These are phyloP conservation scores for Procambarus virginalis DNA, from an alignment of 1,140 invertebrate genomes.

Conservation along the genomic window DNA sequence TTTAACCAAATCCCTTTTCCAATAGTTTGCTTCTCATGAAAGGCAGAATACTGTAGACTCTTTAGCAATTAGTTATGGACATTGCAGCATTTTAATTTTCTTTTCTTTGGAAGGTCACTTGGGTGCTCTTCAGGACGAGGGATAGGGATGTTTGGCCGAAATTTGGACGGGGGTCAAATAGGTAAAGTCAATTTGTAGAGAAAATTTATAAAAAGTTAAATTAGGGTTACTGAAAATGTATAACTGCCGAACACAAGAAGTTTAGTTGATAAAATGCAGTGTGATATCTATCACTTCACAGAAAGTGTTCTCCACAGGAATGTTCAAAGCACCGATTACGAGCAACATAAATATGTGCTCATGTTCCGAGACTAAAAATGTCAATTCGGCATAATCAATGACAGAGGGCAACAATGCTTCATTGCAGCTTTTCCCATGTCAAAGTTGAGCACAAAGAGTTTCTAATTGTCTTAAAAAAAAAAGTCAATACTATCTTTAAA, in stretches of 20 bases:
- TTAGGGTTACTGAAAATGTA: neutral
- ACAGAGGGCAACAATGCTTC: neutral
- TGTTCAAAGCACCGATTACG: neutral
- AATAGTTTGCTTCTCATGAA: neutral
- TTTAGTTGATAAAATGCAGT: too few species aligned
- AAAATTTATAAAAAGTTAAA: neutral
- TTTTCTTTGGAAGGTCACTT: slow-evolving; percentile 45
- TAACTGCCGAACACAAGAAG: too few species aligned
- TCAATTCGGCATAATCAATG: neutral
- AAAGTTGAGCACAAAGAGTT: neutral
- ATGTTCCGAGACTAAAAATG: neutral
- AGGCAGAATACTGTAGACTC: neutral
- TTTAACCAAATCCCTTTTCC: neutral
- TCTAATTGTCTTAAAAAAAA: neutral
- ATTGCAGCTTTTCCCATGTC: neutral
- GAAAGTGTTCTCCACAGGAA: neutral
- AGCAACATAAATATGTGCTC: neutral
- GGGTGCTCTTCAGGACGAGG: slow-evolving; percentile 49
- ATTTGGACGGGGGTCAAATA: slow-evolving; percentile 16
- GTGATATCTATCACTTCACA: neutral
- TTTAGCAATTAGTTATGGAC: slow-evolving; percentile 8
- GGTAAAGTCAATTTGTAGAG: neutral
- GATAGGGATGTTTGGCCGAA: slow-evolving; percentile 17
- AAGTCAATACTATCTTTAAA: neutral
- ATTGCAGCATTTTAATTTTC: slow-evolving; percentile 17